phyloP scores from a whole-genome alignment of 2,888 invertebrate genomes.

The Operophtera brumata region DNA sequence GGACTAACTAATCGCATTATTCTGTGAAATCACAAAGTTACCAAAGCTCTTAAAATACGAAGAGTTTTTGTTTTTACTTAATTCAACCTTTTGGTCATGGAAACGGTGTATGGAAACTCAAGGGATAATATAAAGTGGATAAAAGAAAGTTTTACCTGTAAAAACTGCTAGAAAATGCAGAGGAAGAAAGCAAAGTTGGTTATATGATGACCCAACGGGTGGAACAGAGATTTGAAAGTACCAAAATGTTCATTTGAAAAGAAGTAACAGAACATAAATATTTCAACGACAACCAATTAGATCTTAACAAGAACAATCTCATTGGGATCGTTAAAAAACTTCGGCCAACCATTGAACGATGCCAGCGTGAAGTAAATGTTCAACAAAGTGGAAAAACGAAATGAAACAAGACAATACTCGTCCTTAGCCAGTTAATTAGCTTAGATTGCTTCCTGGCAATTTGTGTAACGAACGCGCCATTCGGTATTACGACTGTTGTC shows the following conservation, averaged over 20 bases:
- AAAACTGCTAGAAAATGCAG: not conserved
- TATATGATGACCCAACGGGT: not conserved
- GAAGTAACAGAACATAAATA: not conserved
- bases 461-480: slow-evolving; percentile 24
- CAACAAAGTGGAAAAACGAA: slow-evolving; percentile 25
- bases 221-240: not conserved
- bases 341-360: not conserved
- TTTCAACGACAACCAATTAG: not conserved
- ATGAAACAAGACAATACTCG: slow-evolving; percentile 22
- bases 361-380: slow-evolving; percentile 14
- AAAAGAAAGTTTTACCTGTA: not conserved
- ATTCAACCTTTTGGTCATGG: not conserved
- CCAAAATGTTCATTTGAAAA: not conserved
- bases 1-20: slow-evolving; percentile 6
- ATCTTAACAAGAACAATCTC: not conserved
- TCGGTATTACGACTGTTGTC: slow-evolving; percentile 16
- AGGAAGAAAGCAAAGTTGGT: not conserved
- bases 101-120: not conserved
- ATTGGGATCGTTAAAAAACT: not conserved
- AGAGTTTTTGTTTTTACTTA: slow-evolving; percentile 4
- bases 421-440: slow-evolving; percentile 26
- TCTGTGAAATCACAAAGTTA: slow-evolving; percentile 4
- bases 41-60: not conserved
- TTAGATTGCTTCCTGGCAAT: slow-evolving; percentile 27
- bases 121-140: not conserved